Percentiles rank a stretch among this genome's conserved stretches.
These are phyloP conservation scores for Orthonevra nobilis DNA, from an alignment of 2,888 invertebrate species.

Conservation along the genomic window DNA sequence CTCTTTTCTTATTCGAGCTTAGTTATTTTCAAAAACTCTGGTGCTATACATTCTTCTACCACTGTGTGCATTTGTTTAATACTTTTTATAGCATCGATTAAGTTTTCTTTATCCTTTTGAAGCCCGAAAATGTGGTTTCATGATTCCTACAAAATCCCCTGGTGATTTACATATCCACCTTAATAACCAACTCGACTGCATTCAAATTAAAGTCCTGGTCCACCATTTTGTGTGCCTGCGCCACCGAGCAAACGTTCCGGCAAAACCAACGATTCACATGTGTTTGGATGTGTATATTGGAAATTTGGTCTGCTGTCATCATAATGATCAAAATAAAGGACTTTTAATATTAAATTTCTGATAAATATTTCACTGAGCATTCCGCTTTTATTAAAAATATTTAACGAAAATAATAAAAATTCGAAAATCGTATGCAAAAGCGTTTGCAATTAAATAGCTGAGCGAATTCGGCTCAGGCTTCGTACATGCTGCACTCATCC, in stretches of 20 bases:
- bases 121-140: constrained; percentile 37
- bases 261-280: no score
- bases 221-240: not conserved
- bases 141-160: constrained; percentile 23
- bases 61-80: no score
- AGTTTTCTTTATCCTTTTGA: constrained; percentile 12
- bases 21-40: no score
- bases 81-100: no score
- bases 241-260: not conserved
- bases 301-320: constrained; percentile 26
- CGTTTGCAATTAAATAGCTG: constrained; percentile 53
- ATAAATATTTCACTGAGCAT: constrained; percentile 46
- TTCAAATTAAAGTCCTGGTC: not conserved
- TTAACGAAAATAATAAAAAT: constrained; percentile 35
- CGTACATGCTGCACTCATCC: no score
- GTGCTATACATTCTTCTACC: no score
- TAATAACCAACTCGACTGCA: constrained; percentile 7
- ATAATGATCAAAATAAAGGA: constrained; percentile 54
- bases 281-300: no score
- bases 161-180: constrained; percentile 39
- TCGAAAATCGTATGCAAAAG: constrained; percentile 21
- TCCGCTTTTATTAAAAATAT: constrained; percentile 61
- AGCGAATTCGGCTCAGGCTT: constrained; percentile 29
- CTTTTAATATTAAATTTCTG: constrained; percentile 64
- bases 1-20: no score